phyloP scores from a whole-genome alignment of 2,797 vertebrate genomes.

The Epinephelus malabaricus region DNA sequence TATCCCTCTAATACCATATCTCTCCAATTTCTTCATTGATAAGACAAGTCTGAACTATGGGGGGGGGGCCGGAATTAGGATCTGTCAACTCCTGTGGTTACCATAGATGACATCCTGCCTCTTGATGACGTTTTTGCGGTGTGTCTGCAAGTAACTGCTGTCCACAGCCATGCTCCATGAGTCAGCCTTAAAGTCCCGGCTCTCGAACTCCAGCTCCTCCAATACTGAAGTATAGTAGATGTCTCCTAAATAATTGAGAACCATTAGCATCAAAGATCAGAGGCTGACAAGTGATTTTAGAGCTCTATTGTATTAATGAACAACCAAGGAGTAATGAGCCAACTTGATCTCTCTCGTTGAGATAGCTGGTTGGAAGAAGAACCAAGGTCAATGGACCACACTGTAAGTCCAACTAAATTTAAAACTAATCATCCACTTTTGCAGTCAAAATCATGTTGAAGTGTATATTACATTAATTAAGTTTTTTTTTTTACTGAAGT shows the following conservation, averaged over 20 bases:
- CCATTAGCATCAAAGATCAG: background rate
- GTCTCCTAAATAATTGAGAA: conserved; percentile 82
- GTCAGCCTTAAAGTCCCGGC: conserved; percentile 92
- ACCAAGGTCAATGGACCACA: too few species aligned
- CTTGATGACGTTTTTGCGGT: conserved; percentile 93
- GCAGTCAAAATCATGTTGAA: background rate
- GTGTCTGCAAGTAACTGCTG: conserved; percentile 89
- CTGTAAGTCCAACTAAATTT: background rate
- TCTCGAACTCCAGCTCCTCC: conserved; percentile 90
- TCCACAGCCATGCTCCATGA: conserved; percentile 95
- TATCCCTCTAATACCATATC: too few species aligned
- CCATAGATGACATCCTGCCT: conserved; percentile 96
- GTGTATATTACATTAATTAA: background rate
- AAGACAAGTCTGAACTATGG: background rate
- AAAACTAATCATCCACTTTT: background rate
- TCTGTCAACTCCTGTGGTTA: conserved; percentile 62
- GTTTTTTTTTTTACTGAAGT: too few species aligned
- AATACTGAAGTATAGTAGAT: conserved; percentile 89
- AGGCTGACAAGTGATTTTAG: background rate
- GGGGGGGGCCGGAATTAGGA: background rate
- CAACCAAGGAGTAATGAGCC: background rate
- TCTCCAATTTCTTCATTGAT: too few species aligned
- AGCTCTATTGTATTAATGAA: background rate
- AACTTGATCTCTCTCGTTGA: background rate
- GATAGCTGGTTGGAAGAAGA: background rate